Evolutionary conservation across 2,888 invertebrate genomes (phyloP).

Genomic region (Agonopterix alstromeriana): DNA sequence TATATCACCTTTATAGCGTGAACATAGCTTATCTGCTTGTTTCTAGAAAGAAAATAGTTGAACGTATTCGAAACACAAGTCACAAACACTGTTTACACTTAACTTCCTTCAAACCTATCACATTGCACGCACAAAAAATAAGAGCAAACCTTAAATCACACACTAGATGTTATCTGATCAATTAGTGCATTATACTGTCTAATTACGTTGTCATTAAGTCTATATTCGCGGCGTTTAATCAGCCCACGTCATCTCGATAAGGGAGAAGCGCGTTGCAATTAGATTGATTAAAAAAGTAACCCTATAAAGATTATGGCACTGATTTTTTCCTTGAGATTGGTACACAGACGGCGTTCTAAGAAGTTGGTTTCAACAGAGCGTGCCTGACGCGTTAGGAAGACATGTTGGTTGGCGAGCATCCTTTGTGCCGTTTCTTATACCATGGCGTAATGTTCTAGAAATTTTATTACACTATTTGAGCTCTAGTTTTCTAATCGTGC

Average conservation of each 20-base stretch:
- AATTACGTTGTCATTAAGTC: slow-evolving; percentile 56
- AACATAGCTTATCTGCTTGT: too few species aligned
- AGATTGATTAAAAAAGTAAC: slow-evolving; percentile 41
- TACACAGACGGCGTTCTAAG: slow-evolving; percentile 34
- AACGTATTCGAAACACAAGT: too few species aligned
- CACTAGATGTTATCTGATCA: slow-evolving; percentile 45
- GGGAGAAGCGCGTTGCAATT: slow-evolving; percentile 34
- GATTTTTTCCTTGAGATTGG: slow-evolving; percentile 32
- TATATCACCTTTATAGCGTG: too few species aligned
- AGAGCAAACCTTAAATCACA: slow-evolving; percentile 25
- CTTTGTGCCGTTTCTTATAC: slow-evolving; percentile 4
- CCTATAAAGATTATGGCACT: slow-evolving; percentile 44
- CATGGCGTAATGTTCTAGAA: slow-evolving; percentile 1
- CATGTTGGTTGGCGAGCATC: slow-evolving; percentile 30
- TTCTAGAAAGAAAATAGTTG: too few species aligned
- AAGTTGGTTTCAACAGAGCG: slow-evolving; percentile 44
- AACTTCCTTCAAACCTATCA: neutral
- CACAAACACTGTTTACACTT: too few species aligned
- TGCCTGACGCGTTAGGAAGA: slow-evolving; percentile 26
- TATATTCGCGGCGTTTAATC: slow-evolving; percentile 44
- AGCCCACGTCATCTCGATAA: slow-evolving; percentile 41
- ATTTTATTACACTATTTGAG: neutral
- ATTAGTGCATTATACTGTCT: slow-evolving; percentile 48
- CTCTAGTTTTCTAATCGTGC: too few species aligned
- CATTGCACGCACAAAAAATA: slow-evolving; percentile 25